These are phyloP conservation scores for Tragopan temminckii DNA, from an alignment of 2,797 vertebrate genomes.

Conservation along the genomic window DNA sequence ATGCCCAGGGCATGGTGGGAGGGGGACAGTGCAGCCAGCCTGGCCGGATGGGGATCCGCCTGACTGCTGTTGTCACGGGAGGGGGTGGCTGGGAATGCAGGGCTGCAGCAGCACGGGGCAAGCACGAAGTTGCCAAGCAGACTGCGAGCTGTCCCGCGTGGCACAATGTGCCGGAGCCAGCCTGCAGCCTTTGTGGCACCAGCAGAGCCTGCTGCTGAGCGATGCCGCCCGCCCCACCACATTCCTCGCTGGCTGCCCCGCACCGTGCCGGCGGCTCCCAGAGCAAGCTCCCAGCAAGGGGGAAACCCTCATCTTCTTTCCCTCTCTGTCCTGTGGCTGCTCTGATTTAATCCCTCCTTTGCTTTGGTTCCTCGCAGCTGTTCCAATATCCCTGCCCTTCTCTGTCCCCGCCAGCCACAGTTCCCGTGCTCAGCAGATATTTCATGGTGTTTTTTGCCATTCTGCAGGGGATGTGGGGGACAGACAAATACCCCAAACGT, in stretches of 20 bases:
- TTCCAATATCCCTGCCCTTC: background rate
- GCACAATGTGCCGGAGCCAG: slow-evolving; percentile 13
- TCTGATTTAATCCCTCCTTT: slow-evolving; percentile 56
- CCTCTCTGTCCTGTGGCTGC: background rate
- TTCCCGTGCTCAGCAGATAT: background rate
- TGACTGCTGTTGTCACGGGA: slow-evolving; percentile 49
- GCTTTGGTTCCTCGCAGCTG: slow-evolving; percentile 57
- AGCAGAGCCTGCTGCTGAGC: slow-evolving; percentile 42
- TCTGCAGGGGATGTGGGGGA: slow-evolving; percentile 74
- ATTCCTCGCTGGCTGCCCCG: slow-evolving; percentile 54
- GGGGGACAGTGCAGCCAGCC: background rate
- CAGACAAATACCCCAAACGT: slow-evolving; percentile 69
- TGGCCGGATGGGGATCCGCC: background rate
- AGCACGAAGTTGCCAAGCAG: slow-evolving; percentile 53
- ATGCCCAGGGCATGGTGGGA: background rate
- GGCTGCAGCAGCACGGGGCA: background rate
- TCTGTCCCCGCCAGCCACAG: background rate
- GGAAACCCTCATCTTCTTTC: slow-evolving; percentile 43
- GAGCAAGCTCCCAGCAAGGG: slow-evolving; percentile 39
- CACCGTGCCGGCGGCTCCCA: background rate
- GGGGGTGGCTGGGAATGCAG: background rate
- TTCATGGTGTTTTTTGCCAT: slow-evolving; percentile 37
- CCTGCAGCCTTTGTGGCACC: slow-evolving; percentile 59
- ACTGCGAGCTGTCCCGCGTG: background rate
- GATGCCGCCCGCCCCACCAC: slow-evolving; percentile 46